phyloP scores from a whole-genome alignment of 2,888 invertebrate species.

The Spilosoma lubricipeda region DNA sequence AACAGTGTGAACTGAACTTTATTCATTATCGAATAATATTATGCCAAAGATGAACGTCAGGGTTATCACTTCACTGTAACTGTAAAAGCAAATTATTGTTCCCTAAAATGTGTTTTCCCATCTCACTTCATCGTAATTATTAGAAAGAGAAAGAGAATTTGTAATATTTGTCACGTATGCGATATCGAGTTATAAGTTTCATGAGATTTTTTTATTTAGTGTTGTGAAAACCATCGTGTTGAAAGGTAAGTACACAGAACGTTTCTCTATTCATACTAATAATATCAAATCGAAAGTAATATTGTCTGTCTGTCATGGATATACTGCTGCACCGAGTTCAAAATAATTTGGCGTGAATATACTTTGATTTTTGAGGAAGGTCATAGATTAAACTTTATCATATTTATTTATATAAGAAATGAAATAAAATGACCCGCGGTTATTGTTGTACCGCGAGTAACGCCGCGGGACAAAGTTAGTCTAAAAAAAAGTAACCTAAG shows the following conservation, averaged over 20 bases:
- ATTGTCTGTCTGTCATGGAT: no score
- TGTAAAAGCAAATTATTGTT: conserved; percentile 17
- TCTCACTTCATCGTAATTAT: conserved; percentile 16
- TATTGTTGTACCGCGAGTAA: no score
- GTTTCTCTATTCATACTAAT: not conserved
- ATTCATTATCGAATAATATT: conserved; percentile 3
- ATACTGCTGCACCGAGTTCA: no score
- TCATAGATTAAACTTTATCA: no score
- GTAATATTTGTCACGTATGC: conserved; percentile 21
- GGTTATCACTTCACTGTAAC: conserved; percentile 40
- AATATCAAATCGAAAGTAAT: no score
- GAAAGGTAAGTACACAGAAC: conserved; percentile 31
- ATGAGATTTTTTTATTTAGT: conserved; percentile 39
- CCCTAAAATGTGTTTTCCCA: conserved; percentile 22
- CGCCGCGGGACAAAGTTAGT: no score
- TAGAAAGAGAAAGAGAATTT: conserved; percentile 32
- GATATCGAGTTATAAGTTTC: conserved; percentile 25
- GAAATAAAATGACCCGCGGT: no score
- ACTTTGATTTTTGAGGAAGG: no score
- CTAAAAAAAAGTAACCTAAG: no score
- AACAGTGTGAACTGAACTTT: not conserved
- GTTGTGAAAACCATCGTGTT: conserved; percentile 30
- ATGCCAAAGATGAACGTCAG: conserved; percentile 38
- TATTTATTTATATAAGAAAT: no score
- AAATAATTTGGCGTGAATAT: no score